These are phyloP conservation scores for Bimastos eiseni DNA, from an alignment of 2,888 invertebrate species.

Conservation along the genomic window DNA sequence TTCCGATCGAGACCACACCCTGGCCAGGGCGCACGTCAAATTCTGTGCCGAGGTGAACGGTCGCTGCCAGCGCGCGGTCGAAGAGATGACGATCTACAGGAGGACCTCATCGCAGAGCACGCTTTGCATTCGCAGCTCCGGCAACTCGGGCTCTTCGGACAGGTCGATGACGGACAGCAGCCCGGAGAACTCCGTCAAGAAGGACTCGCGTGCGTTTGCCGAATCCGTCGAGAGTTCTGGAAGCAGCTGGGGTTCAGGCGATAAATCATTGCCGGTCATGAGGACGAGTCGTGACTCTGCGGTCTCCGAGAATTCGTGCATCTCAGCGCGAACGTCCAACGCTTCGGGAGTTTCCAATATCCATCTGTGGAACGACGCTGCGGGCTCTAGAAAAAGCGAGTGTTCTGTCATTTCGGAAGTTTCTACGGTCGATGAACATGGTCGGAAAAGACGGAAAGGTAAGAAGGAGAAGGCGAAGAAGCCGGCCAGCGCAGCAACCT, in stretches of 20 bases:
- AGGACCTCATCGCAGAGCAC: not conserved
- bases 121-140: constrained; percentile 20
- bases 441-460: not conserved
- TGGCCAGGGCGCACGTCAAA: constrained; percentile 34
- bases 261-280: not conserved
- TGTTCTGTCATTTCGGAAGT: not conserved
- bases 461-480: not conserved
- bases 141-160: constrained; percentile 2
- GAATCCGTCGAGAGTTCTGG: not conserved
- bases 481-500: not conserved
- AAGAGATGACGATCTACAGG: constrained; percentile 26
- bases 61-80: constrained; percentile 35
- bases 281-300: not conserved
- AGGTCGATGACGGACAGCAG: not conserved
- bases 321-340: not conserved
- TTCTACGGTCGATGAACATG: not conserved
- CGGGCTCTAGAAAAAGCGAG: not conserved
- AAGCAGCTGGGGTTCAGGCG: not conserved
- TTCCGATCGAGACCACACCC: constrained; percentile 27
- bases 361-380: not conserved
- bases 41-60: constrained; percentile 43
- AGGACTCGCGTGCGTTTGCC: not conserved
- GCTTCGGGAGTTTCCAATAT: not conserved
- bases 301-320: not conserved
- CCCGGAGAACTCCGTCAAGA: not conserved